Evolutionary conservation across 2,113 vertebrate genomes (phyloP).

Genomic region (Serranochromis macrocephalus): DNA sequence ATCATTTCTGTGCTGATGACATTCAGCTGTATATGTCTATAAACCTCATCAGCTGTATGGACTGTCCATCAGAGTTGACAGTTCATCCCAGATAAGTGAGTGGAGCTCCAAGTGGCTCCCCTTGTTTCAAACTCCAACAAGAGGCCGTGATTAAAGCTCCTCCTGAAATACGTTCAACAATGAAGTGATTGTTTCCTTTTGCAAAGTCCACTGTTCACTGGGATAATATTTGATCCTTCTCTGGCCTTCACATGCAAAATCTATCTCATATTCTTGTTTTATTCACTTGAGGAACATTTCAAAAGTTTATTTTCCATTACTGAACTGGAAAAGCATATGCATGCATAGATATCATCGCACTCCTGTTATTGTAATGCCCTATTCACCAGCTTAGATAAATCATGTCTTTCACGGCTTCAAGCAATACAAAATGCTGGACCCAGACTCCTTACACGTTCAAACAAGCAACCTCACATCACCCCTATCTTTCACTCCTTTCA

Average conservation of each 20-base stretch:
- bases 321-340: background rate
- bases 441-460: background rate
- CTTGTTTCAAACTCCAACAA: background rate
- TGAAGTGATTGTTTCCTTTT: background rate
- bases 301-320: background rate
- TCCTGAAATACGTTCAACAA: background rate
- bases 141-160: background rate
- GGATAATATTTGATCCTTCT: background rate
- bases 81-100: background rate
- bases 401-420: background rate
- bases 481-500: background rate
- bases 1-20: background rate
- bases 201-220: background rate
- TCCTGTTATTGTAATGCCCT: background rate
- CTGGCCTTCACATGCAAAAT: background rate
- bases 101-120: background rate
- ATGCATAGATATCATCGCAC: background rate
- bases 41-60: background rate
- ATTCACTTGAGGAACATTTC: background rate
- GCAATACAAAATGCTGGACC: background rate
- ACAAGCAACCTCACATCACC: background rate
- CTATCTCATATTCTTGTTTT: background rate
- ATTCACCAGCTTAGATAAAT: background rate
- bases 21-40: background rate
- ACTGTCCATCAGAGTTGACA: background rate